Evolutionary conservation across 2,797 vertebrate species (phyloP), one percentile per base, ranked within the genome.

Genomic region (Bradypodion ventrale): DNA sequence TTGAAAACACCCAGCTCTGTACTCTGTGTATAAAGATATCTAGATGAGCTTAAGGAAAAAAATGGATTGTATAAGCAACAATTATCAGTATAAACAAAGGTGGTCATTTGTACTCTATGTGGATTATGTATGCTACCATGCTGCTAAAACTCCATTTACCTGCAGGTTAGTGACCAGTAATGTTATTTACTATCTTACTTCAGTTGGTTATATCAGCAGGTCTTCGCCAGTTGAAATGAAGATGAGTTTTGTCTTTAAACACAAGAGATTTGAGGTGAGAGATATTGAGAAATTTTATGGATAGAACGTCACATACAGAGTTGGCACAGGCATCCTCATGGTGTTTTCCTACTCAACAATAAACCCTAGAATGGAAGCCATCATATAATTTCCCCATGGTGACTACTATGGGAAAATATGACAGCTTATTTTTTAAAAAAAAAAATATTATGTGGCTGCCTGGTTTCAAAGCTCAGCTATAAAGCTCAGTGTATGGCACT

Each of bases 131-230:
- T 66, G 44, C 32, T 42, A 66, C 60, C 59, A 52, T 46, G 44
- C 81, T 82, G 81, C 60, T 82, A 75, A 82, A 60, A 75, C 65
- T 65, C 32, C 44, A 75, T 82, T 81, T 35, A 75, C 32, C 44
- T 65, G 60, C 60, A 75, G 60, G 59, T 44, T 82, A 32, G 81
- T 82, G 72, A 82, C 65, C 59, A 49, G 59, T 49, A 75, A 75
- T 75, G 32, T 35, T 37, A 82, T 75, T 82, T 75, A 75, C 60
- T 72, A 82, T 75, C 81, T 82, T 60, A 82, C 80, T 82, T 65
- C 42, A 37, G 42, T 29, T 75, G 70, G 72, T 15, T 59, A 4
- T 75, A 82, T 63, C 80, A 74, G 80, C 42, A 49, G 70, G 70
- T 49, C 80, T 74, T 59, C 37, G n/a, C 35, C 59, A 27, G 15